A percentile compares a stretch with the other conserved stretches of the same genome.
These are phyloP conservation scores for Mimachlamys varia DNA, from an alignment of 2,888 invertebrate species.

Conservation along the genomic window DNA sequence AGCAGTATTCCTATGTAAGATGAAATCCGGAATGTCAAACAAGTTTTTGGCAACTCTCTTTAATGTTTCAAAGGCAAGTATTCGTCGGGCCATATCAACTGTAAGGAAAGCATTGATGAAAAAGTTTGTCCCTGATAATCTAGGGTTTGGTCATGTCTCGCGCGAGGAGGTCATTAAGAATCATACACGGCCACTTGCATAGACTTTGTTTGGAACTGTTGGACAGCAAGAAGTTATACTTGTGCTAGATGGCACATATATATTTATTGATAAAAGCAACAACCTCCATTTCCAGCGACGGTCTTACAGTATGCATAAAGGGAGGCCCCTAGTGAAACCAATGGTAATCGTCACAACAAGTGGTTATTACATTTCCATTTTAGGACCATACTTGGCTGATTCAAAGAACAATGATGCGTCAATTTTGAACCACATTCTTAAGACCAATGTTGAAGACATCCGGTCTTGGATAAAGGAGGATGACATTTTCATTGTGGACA, in stretches of 20 bases:
- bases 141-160: conserved; percentile 47
- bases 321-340: conserved; percentile 53
- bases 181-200: conserved; percentile 50
- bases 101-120: conserved; percentile 48
- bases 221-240: conserved; percentile 47
- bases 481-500: conserved; percentile 54
- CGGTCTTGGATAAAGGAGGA: conserved; percentile 45
- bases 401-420: conserved; percentile 54
- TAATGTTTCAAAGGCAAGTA: conserved; percentile 49
- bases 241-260: conserved; percentile 58
- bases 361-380: conserved; percentile 50
- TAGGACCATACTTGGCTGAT: conserved; percentile 54
- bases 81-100: conserved; percentile 49
- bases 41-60: conserved; percentile 53
- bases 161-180: conserved; percentile 48
- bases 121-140: conserved; percentile 49
- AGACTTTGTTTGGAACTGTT: conserved; percentile 45
- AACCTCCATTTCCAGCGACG: conserved; percentile 56
- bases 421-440: conserved; percentile 54
- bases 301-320: conserved; percentile 54
- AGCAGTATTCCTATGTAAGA: conserved; percentile 51
- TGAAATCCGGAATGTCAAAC: conserved; percentile 54
- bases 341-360: conserved; percentile 57
- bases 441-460: conserved; percentile 52
- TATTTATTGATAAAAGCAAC: conserved; percentile 54